Evolutionary conservation across 2,113 vertebrate genomes (phyloP), one percentile per base, ranked within the genome.

Genomic region (Paradoxurus hermaphroditus): DNA sequence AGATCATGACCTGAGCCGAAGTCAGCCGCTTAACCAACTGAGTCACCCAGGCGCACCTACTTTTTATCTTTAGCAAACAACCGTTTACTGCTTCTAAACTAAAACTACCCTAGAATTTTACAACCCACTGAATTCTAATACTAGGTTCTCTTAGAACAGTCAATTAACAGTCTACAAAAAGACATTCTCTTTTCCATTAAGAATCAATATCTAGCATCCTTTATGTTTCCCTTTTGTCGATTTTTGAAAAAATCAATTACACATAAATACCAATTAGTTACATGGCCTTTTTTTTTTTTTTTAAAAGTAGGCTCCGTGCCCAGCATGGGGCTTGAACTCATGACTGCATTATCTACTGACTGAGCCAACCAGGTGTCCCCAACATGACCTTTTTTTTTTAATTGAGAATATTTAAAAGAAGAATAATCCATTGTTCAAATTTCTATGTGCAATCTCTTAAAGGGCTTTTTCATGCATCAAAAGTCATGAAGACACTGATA

Each of bases 331-430:
- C 73, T 46, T 77, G 41, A 46, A 77, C 41, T 77, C 2, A 15
- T 44, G 16, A 77, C 14, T 15, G 15, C 41, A 18, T 31, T 15
- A 77, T 18, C 27, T 77, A 77, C 70, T 12, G 5, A 72, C 73
- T 41, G 25, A 77, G 27, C 73, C 27, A 77, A 46, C 3, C 14
- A 31, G 14, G 73, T 46, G 1, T n/a, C 41, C 27, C 73, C 73
- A 77, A 56, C 29, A 56, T 21, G 63, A 56, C 19, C 70, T 86
- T 95, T 75, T 46, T 46, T 75, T 44, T 9, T 15, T 41, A 95
- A 84, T 1, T 85, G 27, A 87, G 67, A 92, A 5, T 67, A 89
- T 41, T 98, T 90, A 82, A 97, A 97, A 90, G n/a, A 79, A 75
- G n/a, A 95, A 92, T 87, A 62, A 83, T n/a, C 34, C 7, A 21